Base-by-base conservation (phyloP, 2,797 vertebrate species). In the Odontamblyopus lacepedii region DNA sequence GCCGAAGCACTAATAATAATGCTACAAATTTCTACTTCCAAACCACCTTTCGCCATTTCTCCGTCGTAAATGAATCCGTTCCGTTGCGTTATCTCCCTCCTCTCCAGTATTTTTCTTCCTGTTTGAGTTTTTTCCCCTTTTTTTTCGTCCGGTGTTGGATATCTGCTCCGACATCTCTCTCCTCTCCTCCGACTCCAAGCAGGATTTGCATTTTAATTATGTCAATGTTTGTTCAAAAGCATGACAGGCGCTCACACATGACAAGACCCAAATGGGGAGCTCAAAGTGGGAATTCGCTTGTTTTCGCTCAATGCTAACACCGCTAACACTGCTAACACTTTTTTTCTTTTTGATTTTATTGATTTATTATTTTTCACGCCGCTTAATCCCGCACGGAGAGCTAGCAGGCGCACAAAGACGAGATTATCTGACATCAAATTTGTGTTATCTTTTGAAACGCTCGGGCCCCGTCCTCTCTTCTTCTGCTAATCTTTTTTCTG, bases 151-250 rank as follows among this genome's bases (percentile, higher is more conserved):
- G 89, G 83, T 90, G 85, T 84, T 83, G 83, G 83, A 81, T 90
- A 93, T 93, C 92, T 87, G 88, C 85, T 83, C 74, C 82, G 82
- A 88, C 86, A 90, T 92, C 89, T 87, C 78, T 73, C 85, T 84
- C 84, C 74, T 88, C 90, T 88, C 85, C 80, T 81, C 85, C 82
- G 75, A 83, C 83, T 89, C 89, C 82, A 85, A 89, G 85, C 86
- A 79, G 76, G 90, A 94, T 95, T 94, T 94, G 92, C 93, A 95
- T 94, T 94, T 95, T 94, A 94, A 95, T 94, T 92, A 93, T 92
- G 91, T 92, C 90, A 88, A 89, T 94, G 92, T 94, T 95, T 94
- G 91, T 93, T 93, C 89, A 92, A 92, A 93, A 94, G 90, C 93
- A 93, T 92, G 91, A 92, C 92, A 92, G 85, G 84, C 92, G 79